phyloP scores from a whole-genome alignment of 2,888 invertebrate genomes.

The Vanessa cardui region DNA sequence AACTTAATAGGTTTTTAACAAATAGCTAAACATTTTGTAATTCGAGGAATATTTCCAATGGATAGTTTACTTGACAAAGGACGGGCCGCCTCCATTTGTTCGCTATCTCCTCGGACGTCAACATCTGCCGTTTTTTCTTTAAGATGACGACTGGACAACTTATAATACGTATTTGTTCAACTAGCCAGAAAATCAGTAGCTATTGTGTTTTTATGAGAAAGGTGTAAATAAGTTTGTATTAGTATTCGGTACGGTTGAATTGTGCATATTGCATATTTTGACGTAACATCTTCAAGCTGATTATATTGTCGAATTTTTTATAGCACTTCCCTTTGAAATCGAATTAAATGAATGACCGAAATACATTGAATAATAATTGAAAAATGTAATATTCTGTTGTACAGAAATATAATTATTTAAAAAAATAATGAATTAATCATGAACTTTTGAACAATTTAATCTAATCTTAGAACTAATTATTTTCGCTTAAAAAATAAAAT shows the following conservation, averaged over 20 bases:
- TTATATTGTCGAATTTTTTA: slow-evolving; percentile 1
- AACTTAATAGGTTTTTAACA: slow-evolving; percentile 81
- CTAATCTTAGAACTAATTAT: too few species aligned
- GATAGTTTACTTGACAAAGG: slow-evolving; percentile 76
- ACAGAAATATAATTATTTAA: too few species aligned
- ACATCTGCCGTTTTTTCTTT: slow-evolving; percentile 77
- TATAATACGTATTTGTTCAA: slow-evolving; percentile 79
- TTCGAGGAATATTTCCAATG: slow-evolving; percentile 78
- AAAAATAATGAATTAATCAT: too few species aligned
- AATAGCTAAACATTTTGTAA: slow-evolving; percentile 80
- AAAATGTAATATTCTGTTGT: too few species aligned
- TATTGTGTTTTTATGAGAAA: slow-evolving; percentile 63
- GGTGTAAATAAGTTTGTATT: slow-evolving; percentile 64
- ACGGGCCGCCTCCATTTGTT: slow-evolving; percentile 70
- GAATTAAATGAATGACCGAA: too few species aligned
- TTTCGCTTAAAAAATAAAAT: too few species aligned
- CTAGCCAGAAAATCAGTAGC: slow-evolving; percentile 79
- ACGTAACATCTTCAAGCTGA: slow-evolving; percentile 48
- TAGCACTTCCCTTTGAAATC: too few species aligned
- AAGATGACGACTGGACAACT: slow-evolving; percentile 58
- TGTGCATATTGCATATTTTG: slow-evolving; percentile 44
- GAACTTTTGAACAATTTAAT: too few species aligned
- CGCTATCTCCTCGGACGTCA: slow-evolving; percentile 62
- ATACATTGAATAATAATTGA: too few species aligned
- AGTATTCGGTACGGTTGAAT: slow-evolving; percentile 46